A percentile compares a stretch with the other conserved stretches of the same genome.
Evolutionary conservation across 2,113 vertebrate genomes (phyloP).

Genomic region (Hipposideros armiger): DNA sequence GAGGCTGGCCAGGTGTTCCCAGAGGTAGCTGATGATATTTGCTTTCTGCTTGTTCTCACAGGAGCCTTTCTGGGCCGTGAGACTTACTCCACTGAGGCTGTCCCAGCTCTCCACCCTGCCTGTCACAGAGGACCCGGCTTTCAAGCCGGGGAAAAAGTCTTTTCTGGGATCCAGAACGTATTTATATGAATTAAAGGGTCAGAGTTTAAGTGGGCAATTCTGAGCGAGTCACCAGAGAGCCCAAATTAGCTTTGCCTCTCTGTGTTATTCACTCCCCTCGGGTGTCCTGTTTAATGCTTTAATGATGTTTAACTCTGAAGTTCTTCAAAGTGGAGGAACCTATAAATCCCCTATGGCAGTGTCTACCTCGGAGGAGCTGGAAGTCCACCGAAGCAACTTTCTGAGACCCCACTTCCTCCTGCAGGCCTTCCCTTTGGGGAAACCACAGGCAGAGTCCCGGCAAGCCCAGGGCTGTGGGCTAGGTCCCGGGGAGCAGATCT

Average conservation of each 20-base stretch:
- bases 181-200: conserved; percentile 62
- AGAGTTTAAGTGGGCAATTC: conserved; percentile 75
- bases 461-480: conserved; percentile 39
- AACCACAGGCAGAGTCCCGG: background rate
- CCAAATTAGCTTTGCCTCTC: conserved; percentile 73
- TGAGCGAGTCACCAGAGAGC: conserved; percentile 66
- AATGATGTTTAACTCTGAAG: conserved; percentile 66
- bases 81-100: background rate
- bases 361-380: background rate
- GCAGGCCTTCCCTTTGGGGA: background rate
- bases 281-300: conserved; percentile 72
- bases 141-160: background rate
- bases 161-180: background rate
- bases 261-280: conserved; percentile 55
- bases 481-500: conserved; percentile 43
- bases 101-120: background rate
- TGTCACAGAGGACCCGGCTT: background rate
- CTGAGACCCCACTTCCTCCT: background rate
- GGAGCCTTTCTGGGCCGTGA: background rate
- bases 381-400: background rate
- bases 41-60: background rate
- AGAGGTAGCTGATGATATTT: background rate
- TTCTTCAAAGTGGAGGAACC: conserved; percentile 63
- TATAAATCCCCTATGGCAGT: conserved; percentile 13
- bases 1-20: background rate